Evolutionary conservation across 2,113 vertebrate species (phyloP), one percentile per base, ranked within the genome.

Genomic region (Dermatemys mawii): DNA sequence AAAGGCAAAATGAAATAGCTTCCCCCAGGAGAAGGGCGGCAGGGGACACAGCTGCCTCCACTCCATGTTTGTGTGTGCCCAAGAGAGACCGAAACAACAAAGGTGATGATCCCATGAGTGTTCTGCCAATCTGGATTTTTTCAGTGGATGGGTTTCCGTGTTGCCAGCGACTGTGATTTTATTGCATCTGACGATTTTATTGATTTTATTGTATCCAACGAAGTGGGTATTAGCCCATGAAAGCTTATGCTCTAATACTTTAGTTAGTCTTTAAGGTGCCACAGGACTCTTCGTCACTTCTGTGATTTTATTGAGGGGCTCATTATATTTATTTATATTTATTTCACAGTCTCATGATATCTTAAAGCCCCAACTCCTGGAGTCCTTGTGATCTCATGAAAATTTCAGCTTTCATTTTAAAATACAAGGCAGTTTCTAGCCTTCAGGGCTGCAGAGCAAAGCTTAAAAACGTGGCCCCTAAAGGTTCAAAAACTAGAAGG

Each of bases 401-500:
- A 46, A 55, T 55, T 57, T 55, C 53, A 44, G 76, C 80, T 80
- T 81, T 83, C 41, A 13, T 55, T 16, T 35, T 29, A 3, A 82
- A 27, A 90, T 19, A 86, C 51, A 93, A 94, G 84, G 60, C 7
- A 83, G 48, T 83, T 92, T 92, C 76, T 92, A 88, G 88, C 81
- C 94, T 48, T 85, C 91, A 94, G 57, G 86, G 54, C 86, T 93
- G 54, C 84, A 83, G 76, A 84, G 80, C 93, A 73, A 85, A 90
- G 48, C 92, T 93, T 92, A 84, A 91, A 87, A 95, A 85, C 38
- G 51, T 93, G 93, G 92, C 90, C 93, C 17, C 89, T 79, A 78
- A 92, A 91, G 79, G 48, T 70, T 83, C 10, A 83, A 49, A 92
- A 90, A 92, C 50, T 90, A 97, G 88, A 95, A 82, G 86, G 44